Evolutionary conservation across 92 coral and sea anemone genomes (phyloP).

Genomic region (Muricea muricata): DNA sequence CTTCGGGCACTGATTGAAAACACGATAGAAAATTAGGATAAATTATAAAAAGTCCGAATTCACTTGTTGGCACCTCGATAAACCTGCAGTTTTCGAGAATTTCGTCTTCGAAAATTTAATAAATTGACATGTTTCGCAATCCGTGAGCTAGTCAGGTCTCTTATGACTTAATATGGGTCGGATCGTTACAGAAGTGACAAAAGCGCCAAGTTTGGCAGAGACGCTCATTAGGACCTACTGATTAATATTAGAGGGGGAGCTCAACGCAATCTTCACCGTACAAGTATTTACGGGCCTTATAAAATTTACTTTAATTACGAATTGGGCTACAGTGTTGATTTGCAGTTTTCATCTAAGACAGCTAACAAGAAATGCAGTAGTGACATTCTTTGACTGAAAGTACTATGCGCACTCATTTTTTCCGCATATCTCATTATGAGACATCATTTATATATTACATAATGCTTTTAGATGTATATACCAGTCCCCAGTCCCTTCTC

Average conservation of each 20-base stretch:
- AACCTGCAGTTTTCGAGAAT: no score
- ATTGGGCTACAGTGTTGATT: constrained; percentile 60
- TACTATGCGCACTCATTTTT: constrained; percentile 19
- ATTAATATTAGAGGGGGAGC: constrained; percentile 57
- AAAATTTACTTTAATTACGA: constrained; percentile 48
- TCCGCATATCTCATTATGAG: constrained; percentile 12
- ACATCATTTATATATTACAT: constrained; percentile 18
- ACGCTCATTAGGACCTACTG: neutral
- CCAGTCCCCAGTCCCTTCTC: constrained; percentile 59
- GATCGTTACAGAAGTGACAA: constrained; percentile 55
- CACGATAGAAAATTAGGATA: no score
- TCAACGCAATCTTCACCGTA: constrained; percentile 45
- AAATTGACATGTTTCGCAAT: no score
- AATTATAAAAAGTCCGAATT: no score
- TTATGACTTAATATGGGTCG: constrained; percentile 44
- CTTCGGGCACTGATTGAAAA: no score
- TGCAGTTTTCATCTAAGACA: constrained; percentile 41
- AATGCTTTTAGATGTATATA: constrained; percentile 6
- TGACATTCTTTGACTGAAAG: constrained; percentile 8
- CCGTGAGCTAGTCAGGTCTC: constrained; percentile 49
- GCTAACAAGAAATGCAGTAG: constrained; percentile 32
- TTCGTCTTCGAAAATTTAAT: no score
- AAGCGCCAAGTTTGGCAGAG: constrained; percentile 42
- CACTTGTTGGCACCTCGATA: no score
- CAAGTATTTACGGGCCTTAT: constrained; percentile 40